Conservation (phyloP, 2,888 invertebrate genomes). For the Chalcosyrphus nemorum region DNA sequence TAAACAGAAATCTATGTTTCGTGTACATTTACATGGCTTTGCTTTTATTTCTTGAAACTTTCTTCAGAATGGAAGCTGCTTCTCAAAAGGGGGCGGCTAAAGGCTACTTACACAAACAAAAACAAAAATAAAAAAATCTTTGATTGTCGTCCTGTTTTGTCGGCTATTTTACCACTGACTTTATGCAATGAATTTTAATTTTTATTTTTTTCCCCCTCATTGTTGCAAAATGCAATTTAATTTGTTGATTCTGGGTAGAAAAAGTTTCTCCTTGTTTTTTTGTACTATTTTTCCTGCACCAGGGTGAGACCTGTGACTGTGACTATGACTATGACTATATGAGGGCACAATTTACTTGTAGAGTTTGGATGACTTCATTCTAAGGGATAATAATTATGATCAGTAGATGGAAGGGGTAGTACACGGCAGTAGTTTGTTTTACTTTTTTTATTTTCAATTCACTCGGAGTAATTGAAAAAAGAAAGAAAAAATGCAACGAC, state of each 20-base stretch:
- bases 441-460: slow-evolving; percentile 30
- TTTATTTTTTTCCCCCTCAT: slow-evolving; percentile 11
- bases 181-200: slow-evolving; percentile 70
- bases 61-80: background rate
- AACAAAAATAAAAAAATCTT: too few species aligned
- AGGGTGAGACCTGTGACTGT: background rate
- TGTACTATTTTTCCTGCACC: background rate
- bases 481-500: background rate
- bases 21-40: slow-evolving; percentile 6
- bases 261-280: slow-evolving; percentile 47
- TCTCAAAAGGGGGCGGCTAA: background rate
- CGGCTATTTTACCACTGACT: slow-evolving; percentile 60
- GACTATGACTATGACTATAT: background rate
- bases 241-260: slow-evolving; percentile 68
- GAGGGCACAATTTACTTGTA: slow-evolving; percentile 3
- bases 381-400: slow-evolving; percentile 40
- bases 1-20: slow-evolving; percentile 8
- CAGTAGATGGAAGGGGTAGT: background rate
- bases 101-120: too few species aligned
- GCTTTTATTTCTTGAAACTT: slow-evolving; percentile 20
- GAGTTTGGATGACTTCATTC: slow-evolving; percentile 27
- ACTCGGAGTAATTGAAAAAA: slow-evolving; percentile 38
- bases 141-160: slow-evolving; percentile 39
- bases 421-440: background rate
- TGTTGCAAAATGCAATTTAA: slow-evolving; percentile 70